Evolutionary conservation across 2,888 invertebrate species (phyloP), one percentile per base, ranked within the genome.

Genomic region (Cremastinae sp.): DNA sequence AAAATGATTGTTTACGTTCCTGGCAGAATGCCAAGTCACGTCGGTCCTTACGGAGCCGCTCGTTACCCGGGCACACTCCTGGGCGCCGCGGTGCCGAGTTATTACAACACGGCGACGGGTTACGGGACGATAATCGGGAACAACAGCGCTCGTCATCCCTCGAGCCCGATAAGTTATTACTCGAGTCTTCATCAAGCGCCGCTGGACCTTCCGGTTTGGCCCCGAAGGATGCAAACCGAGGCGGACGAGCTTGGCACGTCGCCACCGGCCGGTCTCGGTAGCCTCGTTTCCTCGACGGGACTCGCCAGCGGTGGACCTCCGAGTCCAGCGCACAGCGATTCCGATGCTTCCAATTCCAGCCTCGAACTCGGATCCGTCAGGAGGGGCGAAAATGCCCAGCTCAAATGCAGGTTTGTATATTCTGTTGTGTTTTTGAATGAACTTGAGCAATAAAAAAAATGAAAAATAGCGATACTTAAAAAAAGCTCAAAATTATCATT

Each of bases 1-100:
- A 87, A 81, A 80, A 89, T 90, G 89, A 90, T 90, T 81, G 86
- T 89, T 86, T 89, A 89, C 86, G 89, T 89, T 80, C 89, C 89
- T 80, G 89, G 88, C 84, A 90, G 89, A 88, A 89, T 90, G 89
- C 89, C 89, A 84, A 87, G 75, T 83, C 87, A 87, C 84, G 85
- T 87, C 81, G 85, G 86, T 74, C 84, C 85, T 75, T 89, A 88
- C 85, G 88, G 87, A 80, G 84, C 83, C 71, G 87, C 88, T 84
- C 87, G 87, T 83, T 87, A 88, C 80, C 85, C 87, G 83, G 85
- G 87, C 84, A 86, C 85, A 82, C 80, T 88, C 81, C 83, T 88
- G 82, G 85, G 86, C 79, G 75, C 84, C 58, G 81, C 82, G 75
- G 83, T 85, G 82, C 84, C 85, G 78, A 83, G 80, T 78, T 88